Evolutionary conservation across 2,113 vertebrate species (phyloP).

Genomic region (Rhea pennata): DNA sequence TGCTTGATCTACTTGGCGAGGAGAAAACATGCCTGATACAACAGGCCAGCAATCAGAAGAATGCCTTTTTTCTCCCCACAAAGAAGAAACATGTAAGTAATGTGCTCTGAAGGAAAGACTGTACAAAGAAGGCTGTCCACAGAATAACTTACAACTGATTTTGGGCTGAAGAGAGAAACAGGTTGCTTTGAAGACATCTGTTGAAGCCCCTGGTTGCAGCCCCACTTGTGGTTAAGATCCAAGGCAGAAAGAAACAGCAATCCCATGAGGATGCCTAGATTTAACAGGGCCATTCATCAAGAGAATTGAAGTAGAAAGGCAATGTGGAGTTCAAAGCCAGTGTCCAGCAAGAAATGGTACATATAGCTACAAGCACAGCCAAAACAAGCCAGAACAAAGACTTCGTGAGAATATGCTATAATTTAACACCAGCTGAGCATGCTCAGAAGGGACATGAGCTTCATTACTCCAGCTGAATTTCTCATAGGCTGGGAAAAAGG

Average conservation of each 20-base stretch:
- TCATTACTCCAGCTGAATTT: not conserved
- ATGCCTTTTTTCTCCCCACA: constrained; percentile 47
- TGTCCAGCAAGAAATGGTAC: rapidly evolving
- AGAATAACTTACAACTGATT: constrained; percentile 15
- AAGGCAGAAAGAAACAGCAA: not conserved
- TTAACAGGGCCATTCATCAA: not conserved
- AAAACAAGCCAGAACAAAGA: not conserved
- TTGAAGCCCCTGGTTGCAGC: not conserved
- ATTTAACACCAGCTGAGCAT: not conserved
- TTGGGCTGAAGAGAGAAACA: constrained; percentile 7
- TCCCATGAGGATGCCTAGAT: not conserved
- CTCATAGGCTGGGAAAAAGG: rapidly evolving
- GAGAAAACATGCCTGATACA: not conserved
- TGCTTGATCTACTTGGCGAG: constrained; percentile 8
- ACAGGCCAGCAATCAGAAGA: constrained; percentile 39
- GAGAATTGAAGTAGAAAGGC: constrained; percentile 10
- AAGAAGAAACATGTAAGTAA: constrained; percentile 23
- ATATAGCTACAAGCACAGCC: not conserved
- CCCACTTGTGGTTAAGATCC: not conserved
- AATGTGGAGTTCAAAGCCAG: not conserved
- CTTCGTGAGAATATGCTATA: not conserved
- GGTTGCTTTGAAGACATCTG: constrained; percentile 45
- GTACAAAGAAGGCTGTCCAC: not conserved
- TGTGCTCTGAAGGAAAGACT: not conserved
- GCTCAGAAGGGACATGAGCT: not conserved